Evolutionary conservation across 2,888 invertebrate species (phyloP), one percentile per base, ranked within the genome.

Genomic region (Busseola fusca): DNA sequence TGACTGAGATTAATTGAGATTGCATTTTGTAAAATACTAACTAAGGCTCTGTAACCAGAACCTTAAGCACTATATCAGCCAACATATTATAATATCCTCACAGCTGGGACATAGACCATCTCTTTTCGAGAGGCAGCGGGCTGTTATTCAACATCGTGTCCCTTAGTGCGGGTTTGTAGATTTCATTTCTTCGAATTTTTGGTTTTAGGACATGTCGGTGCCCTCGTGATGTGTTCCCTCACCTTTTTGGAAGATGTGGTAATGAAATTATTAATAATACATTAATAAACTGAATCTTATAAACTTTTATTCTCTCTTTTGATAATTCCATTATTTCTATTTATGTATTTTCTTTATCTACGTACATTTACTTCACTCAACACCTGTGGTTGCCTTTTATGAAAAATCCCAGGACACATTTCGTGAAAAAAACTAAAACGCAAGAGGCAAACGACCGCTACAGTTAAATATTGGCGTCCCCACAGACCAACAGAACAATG

Each of bases 361-460:
- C 12, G 14, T n/a, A 37, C 3, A 21, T 12, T 34, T 16, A 25
- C 40, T 42, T 27, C 9, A 59, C 30, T 27, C 27, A 6, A 18
- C 27, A 37, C 72, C 52, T 54, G 27, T 59, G 52, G 42, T 34
- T 37, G 16, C 2, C n/a, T 42, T 52, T 25, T 30, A 37, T 25
- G 16, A 14, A 18, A 72, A 62, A 54, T 72, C 60, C 37, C 52
- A 27, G 27, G n/a, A 54, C 45, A 25, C 14, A 25, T 52, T 66
- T 45, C 21, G 16, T 57, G 16, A 56, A 75, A 52, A 59, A 64
- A 63, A 64, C 50, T 52, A 72, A 56, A 72, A 72, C 18, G 14
- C 59, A 64, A 64, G 14, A 27, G 16, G 50, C 18, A 56, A 76
- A 64, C 40, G 64, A 72, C 64, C 72, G 40, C 72, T 48, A 59